Percentiles rank a stretch among this genome's conserved stretches.
These are phyloP conservation scores for Tanypteryx hageni DNA, from an alignment of 2,888 invertebrate species.

Conservation along the genomic window DNA sequence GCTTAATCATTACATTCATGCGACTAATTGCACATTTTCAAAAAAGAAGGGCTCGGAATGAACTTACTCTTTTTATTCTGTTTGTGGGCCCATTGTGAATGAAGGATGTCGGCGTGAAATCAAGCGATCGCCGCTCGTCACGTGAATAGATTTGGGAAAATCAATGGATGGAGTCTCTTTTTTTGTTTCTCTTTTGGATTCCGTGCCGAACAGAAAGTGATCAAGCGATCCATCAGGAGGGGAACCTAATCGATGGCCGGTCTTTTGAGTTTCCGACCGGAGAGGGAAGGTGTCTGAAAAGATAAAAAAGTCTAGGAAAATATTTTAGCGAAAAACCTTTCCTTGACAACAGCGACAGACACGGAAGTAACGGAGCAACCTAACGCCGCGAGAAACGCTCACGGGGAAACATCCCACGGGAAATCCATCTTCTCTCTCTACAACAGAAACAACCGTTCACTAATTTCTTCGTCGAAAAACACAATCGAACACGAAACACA, in stretches of 20 bases:
- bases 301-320: no score
- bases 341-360: no score
- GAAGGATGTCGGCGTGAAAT: neutral
- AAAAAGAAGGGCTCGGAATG: neutral
- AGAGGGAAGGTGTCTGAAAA: neutral
- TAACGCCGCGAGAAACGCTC: no score
- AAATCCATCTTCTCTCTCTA: neutral
- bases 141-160: no score
- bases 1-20: neutral
- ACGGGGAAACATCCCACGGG: neutral
- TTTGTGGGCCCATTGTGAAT: neutral
- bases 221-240: no score
- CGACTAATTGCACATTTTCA: constrained; percentile 5
- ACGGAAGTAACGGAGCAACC: no score
- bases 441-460: constrained; percentile 24
- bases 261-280: neutral
- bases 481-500: constrained; percentile 24
- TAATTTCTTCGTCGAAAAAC: constrained; percentile 14
- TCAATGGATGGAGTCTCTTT: no score
- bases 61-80: constrained; percentile 6
- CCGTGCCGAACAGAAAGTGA: no score
- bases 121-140: no score
- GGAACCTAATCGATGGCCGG: neutral
- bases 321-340: no score
- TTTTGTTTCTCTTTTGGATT: no score